Percentiles rank a stretch among this genome's conserved stretches.
These are phyloP conservation scores for Misgurnus mizolepis DNA, from an alignment of 2,113 vertebrate genomes.

Conservation along the genomic window DNA sequence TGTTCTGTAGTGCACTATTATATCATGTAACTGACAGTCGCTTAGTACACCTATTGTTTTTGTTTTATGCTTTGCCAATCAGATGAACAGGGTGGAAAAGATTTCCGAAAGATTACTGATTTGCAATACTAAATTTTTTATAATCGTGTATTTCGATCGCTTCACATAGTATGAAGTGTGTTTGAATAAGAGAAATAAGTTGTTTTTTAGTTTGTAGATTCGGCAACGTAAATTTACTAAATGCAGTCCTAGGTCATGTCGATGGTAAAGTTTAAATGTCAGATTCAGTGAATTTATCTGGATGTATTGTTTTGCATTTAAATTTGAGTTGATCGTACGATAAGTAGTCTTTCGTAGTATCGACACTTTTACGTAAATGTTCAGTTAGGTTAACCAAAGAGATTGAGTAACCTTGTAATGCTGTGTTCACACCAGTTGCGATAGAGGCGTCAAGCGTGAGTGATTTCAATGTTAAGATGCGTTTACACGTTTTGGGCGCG, in stretches of 20 bases:
- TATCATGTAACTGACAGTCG: slow-evolving; percentile 61
- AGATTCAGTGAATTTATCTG: too few relatives aligned
- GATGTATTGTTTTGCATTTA: too few relatives aligned
- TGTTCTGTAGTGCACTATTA: slow-evolving; percentile 57
- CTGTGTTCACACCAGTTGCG: too few relatives aligned
- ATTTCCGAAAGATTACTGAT: background rate
- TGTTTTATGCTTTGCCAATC: slow-evolving; percentile 59
- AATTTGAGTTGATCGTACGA: too few relatives aligned
- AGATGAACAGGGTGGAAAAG: slow-evolving; percentile 67
- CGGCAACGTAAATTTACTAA: too few relatives aligned
- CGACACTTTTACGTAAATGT: too few relatives aligned
- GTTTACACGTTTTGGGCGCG: too few relatives aligned
- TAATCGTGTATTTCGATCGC: background rate
- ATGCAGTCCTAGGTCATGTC: too few relatives aligned
- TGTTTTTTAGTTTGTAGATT: background rate
- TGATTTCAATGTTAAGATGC: too few relatives aligned
- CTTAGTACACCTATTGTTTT: slow-evolving; percentile 58
- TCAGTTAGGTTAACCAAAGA: background rate
- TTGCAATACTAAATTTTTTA: background rate
- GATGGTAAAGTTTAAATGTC: too few relatives aligned
- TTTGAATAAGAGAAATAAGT: background rate
- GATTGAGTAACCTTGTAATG: background rate
- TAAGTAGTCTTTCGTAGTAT: background rate
- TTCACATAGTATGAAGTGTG: background rate
- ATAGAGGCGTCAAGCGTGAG: too few relatives aligned